phyloP scores from a whole-genome alignment of 2,113 vertebrate species.

The Sclerurus mexicanus region DNA sequence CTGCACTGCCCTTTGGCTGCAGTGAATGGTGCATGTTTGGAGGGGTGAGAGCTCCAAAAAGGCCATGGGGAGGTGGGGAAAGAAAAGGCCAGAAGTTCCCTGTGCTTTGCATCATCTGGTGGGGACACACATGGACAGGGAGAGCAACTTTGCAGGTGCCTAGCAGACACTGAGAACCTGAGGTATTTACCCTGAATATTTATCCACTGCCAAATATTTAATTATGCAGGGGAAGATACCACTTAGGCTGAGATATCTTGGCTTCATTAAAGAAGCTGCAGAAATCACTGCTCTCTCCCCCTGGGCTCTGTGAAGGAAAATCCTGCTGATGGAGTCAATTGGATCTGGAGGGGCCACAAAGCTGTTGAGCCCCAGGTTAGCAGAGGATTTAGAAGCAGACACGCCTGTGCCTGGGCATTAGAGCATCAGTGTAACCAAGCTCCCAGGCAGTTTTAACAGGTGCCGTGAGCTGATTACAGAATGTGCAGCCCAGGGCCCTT shows the following conservation, averaged over 20 bases:
- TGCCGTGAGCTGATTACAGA: conserved; percentile 16
- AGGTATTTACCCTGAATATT: neutral
- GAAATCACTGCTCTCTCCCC: neutral
- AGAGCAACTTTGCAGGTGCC: neutral
- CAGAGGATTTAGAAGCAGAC: conserved; percentile 13
- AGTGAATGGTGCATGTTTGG: neutral
- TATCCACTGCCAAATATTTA: conserved; percentile 29
- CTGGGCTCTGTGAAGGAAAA: conserved; percentile 17
- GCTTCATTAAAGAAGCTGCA: conserved; percentile 38
- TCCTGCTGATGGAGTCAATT: conserved; percentile 20
- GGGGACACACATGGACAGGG: neutral
- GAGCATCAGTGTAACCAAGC: neutral
- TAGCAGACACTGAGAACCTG: neutral
- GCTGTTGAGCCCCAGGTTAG: neutral
- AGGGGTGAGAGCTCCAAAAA: neutral
- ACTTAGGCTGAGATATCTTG: conserved; percentile 12
- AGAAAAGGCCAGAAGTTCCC: neutral
- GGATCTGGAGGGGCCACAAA: neutral
- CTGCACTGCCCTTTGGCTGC: neutral
- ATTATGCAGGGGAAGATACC: neutral
- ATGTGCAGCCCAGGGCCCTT: neutral
- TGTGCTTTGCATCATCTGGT: accelerated
- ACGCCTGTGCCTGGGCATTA: neutral
- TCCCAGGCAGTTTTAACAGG: conserved; percentile 9
- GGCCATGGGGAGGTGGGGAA: accelerated